A percentile compares a stretch with the other conserved stretches of the same genome.
These are phyloP conservation scores for Thaumetopoea pityocampa DNA, from an alignment of 1,140 invertebrate genomes.

Conservation along the genomic window DNA sequence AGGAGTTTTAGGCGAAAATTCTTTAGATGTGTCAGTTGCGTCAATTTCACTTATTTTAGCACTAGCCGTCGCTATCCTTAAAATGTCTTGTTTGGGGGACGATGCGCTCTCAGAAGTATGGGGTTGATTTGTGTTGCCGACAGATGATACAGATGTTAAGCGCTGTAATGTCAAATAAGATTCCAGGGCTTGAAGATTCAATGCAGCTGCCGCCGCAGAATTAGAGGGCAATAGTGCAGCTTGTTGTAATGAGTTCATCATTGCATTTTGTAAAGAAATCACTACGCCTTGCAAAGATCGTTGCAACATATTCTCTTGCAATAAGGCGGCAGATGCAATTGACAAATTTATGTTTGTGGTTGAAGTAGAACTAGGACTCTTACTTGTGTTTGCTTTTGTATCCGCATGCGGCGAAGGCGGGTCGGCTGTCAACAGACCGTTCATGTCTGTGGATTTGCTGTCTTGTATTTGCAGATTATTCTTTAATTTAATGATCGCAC, in stretches of 20 bases:
- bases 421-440: slow-evolving; percentile 51
- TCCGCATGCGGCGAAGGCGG: slow-evolving; percentile 50
- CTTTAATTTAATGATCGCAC: slow-evolving; percentile 72
- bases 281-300: slow-evolving; percentile 83
- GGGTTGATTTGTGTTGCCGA: slow-evolving; percentile 55
- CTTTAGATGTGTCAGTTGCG: slow-evolving; percentile 57
- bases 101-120: slow-evolving; percentile 46
- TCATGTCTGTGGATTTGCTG: slow-evolving; percentile 62
- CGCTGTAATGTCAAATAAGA: slow-evolving; percentile 88
- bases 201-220: slow-evolving; percentile 85
- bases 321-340: slow-evolving; percentile 66
- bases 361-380: slow-evolving; percentile 65
- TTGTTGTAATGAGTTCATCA: slow-evolving; percentile 85
- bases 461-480: slow-evolving; percentile 74
- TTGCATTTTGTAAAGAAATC: slow-evolving; percentile 84
- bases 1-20: slow-evolving; percentile 67
- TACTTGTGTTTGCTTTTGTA: slow-evolving; percentile 56
- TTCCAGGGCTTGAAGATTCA: slow-evolving; percentile 88
- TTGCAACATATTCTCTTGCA: slow-evolving; percentile 79
- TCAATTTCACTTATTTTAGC: slow-evolving; percentile 78
- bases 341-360: slow-evolving; percentile 67
- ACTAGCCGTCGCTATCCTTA: slow-evolving; percentile 76
- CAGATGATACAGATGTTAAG: slow-evolving; percentile 76
- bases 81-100: slow-evolving; percentile 71
- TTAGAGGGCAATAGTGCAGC: slow-evolving; percentile 85